Evolutionary conservation across 2,888 invertebrate genomes (phyloP).

Genomic region (Drosophila maculinotata): DNA sequence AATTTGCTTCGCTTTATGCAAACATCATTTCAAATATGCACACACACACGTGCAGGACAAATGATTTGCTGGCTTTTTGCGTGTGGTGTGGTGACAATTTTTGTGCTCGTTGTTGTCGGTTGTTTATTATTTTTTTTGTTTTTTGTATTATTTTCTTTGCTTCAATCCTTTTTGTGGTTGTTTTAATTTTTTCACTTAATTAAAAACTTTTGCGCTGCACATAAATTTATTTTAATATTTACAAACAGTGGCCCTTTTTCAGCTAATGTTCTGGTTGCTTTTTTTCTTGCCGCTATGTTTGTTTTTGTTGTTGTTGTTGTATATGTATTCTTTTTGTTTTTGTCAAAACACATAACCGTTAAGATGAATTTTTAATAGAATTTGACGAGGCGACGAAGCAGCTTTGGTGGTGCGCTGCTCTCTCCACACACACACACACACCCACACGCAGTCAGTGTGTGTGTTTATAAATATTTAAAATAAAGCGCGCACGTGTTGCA

Average conservation of each 20-base stretch:
- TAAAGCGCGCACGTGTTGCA: slow-evolving; percentile 74
- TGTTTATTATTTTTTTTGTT: slow-evolving; percentile 12
- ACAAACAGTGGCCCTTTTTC: slow-evolving; percentile 66
- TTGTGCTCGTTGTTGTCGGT: slow-evolving; percentile 3
- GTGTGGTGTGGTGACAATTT: slow-evolving; percentile 44
- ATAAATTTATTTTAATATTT: slow-evolving; percentile 78
- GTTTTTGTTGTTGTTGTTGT: slow-evolving; percentile 11
- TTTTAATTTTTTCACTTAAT: slow-evolving; percentile 72
- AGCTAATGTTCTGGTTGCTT: slow-evolving; percentile 34
- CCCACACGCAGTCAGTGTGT: slow-evolving; percentile 18
- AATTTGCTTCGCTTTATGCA: slow-evolving; percentile 60
- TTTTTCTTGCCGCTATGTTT: slow-evolving; percentile 22
- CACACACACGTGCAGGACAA: slow-evolving; percentile 19
- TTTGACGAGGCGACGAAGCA: slow-evolving; percentile 62
- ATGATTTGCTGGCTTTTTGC: slow-evolving; percentile 55
- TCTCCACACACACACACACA: slow-evolving; percentile 7
- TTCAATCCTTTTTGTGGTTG: slow-evolving; percentile 48
- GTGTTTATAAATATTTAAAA: slow-evolving; percentile 74
- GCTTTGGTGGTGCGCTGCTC: slow-evolving; percentile 41
- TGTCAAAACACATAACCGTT: slow-evolving; percentile 74
- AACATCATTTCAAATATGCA: slow-evolving; percentile 56
- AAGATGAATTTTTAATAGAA: slow-evolving; percentile 75
- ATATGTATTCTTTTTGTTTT: slow-evolving; percentile 35
- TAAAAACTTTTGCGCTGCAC: slow-evolving; percentile 74
- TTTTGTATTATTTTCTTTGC: slow-evolving; percentile 22